Base-by-base conservation (phyloP, 2,113 vertebrate genomes). In the Chitala chitala region DNA sequence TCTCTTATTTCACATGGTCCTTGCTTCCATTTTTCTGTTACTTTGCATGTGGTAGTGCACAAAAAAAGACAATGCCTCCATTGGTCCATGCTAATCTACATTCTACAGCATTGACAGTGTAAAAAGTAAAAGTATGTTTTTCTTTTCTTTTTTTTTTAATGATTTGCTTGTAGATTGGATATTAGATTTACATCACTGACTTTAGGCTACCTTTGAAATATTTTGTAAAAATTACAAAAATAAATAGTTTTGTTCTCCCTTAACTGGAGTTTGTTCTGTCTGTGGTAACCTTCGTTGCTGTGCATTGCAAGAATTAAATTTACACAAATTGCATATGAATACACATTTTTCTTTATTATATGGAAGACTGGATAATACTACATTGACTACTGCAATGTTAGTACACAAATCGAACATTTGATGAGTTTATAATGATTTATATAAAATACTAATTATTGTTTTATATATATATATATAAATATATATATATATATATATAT, bases 161-260 rank as follows among this genome's bases (percentile, higher is more conserved):
- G 24, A 77, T 77, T 82, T 72, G 75, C 78, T 78, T 82, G 77
- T 78, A 86, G 72, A 75, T 87, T 79, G n/a, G 82, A 76, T 84
- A 76, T 78, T 83, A 77, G 77, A 83, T 84, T 84, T 77, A 84
- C 81, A 84, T 83, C 81, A 80, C 77, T 80, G 78, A 84, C 73
- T 69, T 81, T 82, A 78, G 79, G 69, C 83, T 83, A 76, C 84
- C 72, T 83, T 78, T 90, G 71, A 87, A 83, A 85, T 86, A 83
- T 90, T 91, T 91, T 90, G 84, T 90, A 89, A 88, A 85, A 85
- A n/a, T n/a, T n/a, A 76, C 78, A 81, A 83, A 68, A 84, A 86
- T 86, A 87, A 86, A 86, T 82, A 89, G 78, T 82, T 78, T 81
- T 82, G 79, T 73, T 82, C 82, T 81, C 80, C 82, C 82, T 85